Evolutionary conservation across 2,113 vertebrate genomes (phyloP), one percentile per base, ranked within the genome.

Genomic region (Sapayoa aenigma): DNA sequence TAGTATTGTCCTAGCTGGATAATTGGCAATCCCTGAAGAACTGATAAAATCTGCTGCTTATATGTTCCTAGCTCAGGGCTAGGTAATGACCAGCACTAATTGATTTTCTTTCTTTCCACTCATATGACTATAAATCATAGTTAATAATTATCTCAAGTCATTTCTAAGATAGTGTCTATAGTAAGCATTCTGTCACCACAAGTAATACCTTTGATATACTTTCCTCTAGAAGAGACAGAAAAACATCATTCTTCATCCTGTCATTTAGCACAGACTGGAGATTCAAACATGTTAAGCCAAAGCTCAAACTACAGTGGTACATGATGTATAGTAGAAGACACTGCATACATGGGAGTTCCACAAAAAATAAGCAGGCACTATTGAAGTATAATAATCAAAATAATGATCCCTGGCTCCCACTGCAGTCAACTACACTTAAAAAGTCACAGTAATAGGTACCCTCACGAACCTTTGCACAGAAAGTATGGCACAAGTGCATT

Each of bases 81-180:
- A 44, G 50, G 30, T 33, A 82, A 78, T 50, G 58, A 46, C 58
- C 74, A 83, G 59, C 47, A 89, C 53, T 89, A 95, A 94, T 25
- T 87, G 62, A 91, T 93, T 96, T 89, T 73, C 53, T 72, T 91
- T 79, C 66, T 94, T 93, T 91, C 66, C 66, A 69, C 56, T 67
- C 84, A 65, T 49, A 78, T 18, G 75, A 68, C 12, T 73, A 90
- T 94, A 86, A 90, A 80, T 74, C 50, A 91, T 42, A 93, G 41
- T 76, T 84, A 85, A 95, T 30, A 85, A 85, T 87, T 68, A 67
- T 87, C 69, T 84, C 49, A 78, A 72, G 67, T 68, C 0, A 69
- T 85, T 95, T 80, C 81, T 72, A 93, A 79, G 66, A 65, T 68
- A 83, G 41, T 24, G 44, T 75, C 93, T 73, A 12, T 8, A 87